Evolutionary conservation across 2,113 vertebrate species (phyloP), one percentile per base, ranked within the genome.

Genomic region (Equus przewalskii): DNA sequence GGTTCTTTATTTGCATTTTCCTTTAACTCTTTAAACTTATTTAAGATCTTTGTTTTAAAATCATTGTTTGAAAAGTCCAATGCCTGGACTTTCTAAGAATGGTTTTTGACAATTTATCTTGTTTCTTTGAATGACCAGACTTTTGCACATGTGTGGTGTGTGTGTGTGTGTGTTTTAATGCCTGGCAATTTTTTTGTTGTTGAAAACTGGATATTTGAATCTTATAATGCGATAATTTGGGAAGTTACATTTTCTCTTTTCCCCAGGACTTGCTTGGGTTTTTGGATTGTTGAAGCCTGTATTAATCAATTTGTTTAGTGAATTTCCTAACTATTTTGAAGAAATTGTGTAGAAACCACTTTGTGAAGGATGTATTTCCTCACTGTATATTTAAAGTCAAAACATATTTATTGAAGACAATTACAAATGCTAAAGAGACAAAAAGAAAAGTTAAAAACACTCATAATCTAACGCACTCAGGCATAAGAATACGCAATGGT

Each of bases 221-320:
- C n/a, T 3, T 54, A 26, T 15, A n/a, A n/a, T 67, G 22, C 11
- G 22, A 7, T 46, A 49, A 49, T 30, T 79, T 4, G 46, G 9
- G 18, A 80, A 36, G 24, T 49, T 15, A 49, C 0, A 64, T 85
- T 76, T 46, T 76, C 4, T 3, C 9, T 26, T 4, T 62, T 56
- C 2, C 10, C 30, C 4, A 7, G 6, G 1, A 26, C 58, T 46
- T 70, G 7, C 16, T n/a, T n/a, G 54, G 0, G 9, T 82, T 16
- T 10, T 28, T 46, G 51, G 15, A 49, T 24, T 85, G 11, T 33
- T 65, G 9, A 65, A 54, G 13, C 3, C 51, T 54, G 51, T 54
- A 54, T 12, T 15, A 54, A 54, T 54, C 51, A 12, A 54, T 85
- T 51, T 85, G n/a, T 58, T 72, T 44, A 30, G 8, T 62, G 13